Percentiles rank a stretch among this genome's conserved stretches.
Conservation (phyloP, 1,140 invertebrate species). For the Leptoteleia sp. region DNA sequence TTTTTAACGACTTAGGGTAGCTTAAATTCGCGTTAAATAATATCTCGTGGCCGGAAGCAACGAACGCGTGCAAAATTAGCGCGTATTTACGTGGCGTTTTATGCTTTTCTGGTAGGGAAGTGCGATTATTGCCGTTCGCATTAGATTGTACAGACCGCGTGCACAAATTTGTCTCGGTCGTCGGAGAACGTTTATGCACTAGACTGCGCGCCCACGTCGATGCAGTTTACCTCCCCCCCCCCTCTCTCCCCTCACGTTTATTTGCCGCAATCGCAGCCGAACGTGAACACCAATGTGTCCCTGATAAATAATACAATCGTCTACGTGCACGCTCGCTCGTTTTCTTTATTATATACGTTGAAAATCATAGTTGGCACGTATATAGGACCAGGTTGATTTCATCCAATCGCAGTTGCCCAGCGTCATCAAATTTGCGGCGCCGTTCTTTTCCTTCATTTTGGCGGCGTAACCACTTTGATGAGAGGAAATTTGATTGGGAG, state of each 20-base stretch:
- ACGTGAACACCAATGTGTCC: background rate
- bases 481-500: slow-evolving; percentile 25
- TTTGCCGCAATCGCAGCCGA: slow-evolving; percentile 2
- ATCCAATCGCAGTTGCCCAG: slow-evolving; percentile 28
- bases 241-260: too few species aligned
- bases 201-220: slow-evolving; percentile 10
- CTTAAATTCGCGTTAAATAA: too few species aligned
- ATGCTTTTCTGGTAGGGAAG: too few species aligned
- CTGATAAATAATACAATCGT: slow-evolving; percentile 27
- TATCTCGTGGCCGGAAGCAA: too few species aligned
- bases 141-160: slow-evolving; percentile 9
- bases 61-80: too few species aligned
- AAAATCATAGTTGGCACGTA: slow-evolving; percentile 5
- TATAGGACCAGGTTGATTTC: slow-evolving; percentile 20
- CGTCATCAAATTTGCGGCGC: slow-evolving; percentile 22
- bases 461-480: slow-evolving; percentile 25
- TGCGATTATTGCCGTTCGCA: slow-evolving; percentile 22
- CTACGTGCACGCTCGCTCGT: slow-evolving; percentile 9
- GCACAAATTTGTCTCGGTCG: background rate
- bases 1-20: too few species aligned
- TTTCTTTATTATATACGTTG: slow-evolving; percentile 7
- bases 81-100: too few species aligned
- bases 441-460: background rate
- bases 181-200: slow-evolving; percentile 10
- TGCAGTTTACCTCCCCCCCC: too few species aligned